Evolutionary conservation across 1,140 invertebrate species (phyloP).

Genomic region (Ceratosolen fusciceps): DNA sequence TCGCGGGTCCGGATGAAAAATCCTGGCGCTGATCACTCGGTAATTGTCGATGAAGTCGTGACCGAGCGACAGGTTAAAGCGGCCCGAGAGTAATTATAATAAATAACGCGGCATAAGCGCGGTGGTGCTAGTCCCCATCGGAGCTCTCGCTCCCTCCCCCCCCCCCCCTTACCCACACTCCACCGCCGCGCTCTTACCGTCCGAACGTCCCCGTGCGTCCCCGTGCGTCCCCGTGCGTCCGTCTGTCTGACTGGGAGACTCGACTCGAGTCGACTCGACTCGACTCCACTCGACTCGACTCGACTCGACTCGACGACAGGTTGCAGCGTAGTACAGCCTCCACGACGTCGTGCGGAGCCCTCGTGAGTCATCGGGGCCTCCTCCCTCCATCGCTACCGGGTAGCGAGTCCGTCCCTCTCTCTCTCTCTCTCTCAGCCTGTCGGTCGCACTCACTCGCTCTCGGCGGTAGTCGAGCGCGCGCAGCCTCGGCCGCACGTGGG

Average conservation of each 20-base stretch:
- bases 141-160: not conserved
- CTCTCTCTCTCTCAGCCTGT: too few relatives aligned
- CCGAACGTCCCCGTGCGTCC: not conserved
- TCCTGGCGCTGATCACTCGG: too few relatives aligned
- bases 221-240: not conserved
- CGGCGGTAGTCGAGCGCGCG: not conserved
- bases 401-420: not conserved
- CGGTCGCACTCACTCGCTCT: not conserved
- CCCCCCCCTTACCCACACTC: not conserved
- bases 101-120: too few relatives aligned
- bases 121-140: not conserved
- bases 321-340: not conserved
- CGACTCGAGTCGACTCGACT: not conserved
- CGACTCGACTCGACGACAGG: not conserved
- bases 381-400: slow-evolving; percentile 1
- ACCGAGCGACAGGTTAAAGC: too few relatives aligned
- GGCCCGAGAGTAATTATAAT: too few relatives aligned
- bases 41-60: too few relatives aligned
- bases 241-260: not conserved
- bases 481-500: slow-evolving; percentile 17
- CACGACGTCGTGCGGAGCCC: not conserved
- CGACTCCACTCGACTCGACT: not conserved
- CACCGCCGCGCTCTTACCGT: too few relatives aligned
- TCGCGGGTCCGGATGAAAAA: too few relatives aligned
- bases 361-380: not conserved